Percentiles rank a stretch among this genome's conserved stretches.
Evolutionary conservation across 2,888 invertebrate genomes (phyloP).

Genomic region (Nasonia oneida): DNA sequence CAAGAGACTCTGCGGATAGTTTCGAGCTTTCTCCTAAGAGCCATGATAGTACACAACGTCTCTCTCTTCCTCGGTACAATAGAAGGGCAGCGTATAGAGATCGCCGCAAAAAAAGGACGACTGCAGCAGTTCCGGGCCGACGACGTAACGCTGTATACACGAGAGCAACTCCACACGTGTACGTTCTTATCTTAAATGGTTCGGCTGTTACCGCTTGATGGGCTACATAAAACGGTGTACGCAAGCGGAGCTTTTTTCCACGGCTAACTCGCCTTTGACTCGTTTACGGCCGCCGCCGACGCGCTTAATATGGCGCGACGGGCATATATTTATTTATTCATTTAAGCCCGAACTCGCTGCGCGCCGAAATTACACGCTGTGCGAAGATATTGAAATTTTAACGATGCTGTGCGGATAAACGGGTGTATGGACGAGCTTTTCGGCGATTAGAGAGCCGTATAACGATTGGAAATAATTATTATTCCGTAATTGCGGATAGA

Average conservation of each 20-base stretch:
- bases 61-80: neutral
- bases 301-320: neutral
- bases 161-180: neutral
- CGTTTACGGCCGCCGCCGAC: neutral
- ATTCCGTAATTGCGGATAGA: neutral
- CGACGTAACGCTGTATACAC: conserved; percentile 7
- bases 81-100: neutral
- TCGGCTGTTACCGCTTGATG: conserved; percentile 51
- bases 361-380: no score
- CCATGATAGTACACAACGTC: neutral
- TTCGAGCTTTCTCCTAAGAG: conserved; percentile 48
- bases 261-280: neutral
- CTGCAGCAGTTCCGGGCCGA: neutral
- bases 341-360: no score
- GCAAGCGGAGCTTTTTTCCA: neutral
- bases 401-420: neutral
- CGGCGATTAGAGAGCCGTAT: neutral
- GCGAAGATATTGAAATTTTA: no score
- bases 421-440: neutral
- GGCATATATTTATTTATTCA: neutral
- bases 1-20: neutral
- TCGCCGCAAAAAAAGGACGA: conserved; percentile 5
- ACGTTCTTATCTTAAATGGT: conserved; percentile 51
- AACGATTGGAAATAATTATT: neutral
- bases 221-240: conserved; percentile 42